A percentile compares a stretch with the other conserved stretches of the same genome.
These are phyloP conservation scores for Euzetes globulus DNA, from an alignment of 2,888 invertebrate species.

Conservation along the genomic window DNA sequence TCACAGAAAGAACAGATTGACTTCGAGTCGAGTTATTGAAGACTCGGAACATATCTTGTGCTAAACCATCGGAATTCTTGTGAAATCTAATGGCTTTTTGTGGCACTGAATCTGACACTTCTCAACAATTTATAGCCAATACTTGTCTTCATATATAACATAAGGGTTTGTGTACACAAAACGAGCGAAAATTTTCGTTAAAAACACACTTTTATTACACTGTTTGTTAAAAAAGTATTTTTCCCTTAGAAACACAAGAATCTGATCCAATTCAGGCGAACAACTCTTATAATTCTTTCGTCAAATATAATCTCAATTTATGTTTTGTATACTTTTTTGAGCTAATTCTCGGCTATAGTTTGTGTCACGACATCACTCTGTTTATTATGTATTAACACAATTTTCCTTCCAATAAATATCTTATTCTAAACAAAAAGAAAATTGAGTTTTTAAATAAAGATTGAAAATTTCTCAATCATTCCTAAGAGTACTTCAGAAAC, in stretches of 20 bases:
- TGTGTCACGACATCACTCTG: neutral
- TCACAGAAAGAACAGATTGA: neutral
- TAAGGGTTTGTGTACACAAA: neutral
- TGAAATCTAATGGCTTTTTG: no score
- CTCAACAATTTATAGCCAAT: neutral
- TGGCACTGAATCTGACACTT: no score
- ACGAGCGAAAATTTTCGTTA: no score
- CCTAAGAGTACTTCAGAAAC: no score
- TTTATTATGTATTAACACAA: neutral
- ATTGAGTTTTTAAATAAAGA: no score
- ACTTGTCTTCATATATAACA: neutral
- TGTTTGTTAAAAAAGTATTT: no score
- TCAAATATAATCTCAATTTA: neutral
- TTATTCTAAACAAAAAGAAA: neutral
- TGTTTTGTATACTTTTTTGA: neutral
- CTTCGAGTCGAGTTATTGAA: neutral
- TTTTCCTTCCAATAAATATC: neutral
- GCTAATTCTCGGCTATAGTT: neutral
- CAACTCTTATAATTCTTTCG: neutral
- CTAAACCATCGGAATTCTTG: no score
- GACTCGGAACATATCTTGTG: neutral
- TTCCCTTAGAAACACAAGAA: no score
- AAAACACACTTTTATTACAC: no score
- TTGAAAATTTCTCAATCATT: no score
- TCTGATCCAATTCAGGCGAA: no score